Evolutionary conservation across 35 echinoderm and acorn worm species (phyloP), one percentile per base, ranked within the genome.

Genomic region (Ophioderma brevispina): DNA sequence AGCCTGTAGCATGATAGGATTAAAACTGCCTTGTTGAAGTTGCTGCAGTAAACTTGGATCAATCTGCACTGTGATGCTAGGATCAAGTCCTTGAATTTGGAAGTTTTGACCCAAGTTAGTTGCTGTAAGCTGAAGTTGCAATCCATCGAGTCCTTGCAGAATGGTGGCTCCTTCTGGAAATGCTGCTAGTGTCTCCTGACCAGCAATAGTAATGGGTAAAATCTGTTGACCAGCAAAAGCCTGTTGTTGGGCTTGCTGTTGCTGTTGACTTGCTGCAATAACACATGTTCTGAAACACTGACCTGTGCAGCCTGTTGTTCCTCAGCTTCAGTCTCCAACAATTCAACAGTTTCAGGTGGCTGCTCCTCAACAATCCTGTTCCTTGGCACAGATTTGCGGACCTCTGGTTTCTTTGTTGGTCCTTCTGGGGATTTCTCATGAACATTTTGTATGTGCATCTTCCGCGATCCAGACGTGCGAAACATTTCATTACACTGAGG

Each of bases 31-130:
- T 40, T 99, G 97, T 83, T 99, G 97, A 19, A 99, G 78, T 75
- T 99, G 97, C 81, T 95, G 94, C 32, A 99, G 88, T 11, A 99
- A 80, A 42, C 52, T 93, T 38, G 91, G 94, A 91, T 99, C 97
- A 32, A 99, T 99, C 76, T 99, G 97, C 0, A 99, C 97, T 0
- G 97, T 99, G 85, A 99, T 99, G 80, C 94, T 99, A 23, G 94
- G 80, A 89, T 95, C 94, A 33, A 99, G 19, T 31, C 97, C 91
- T 80, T 92, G 91, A 39, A 99, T 88, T 34, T 99, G 97, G 32
- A 98, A 35, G 55, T 86, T 87, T 40, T 95, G 96, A 13, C 91
- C 84, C 10, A 99, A 52, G 39, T 87, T 91, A 3, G 93, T 35
- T 14, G 94, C 88, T 15, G 88, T 99, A 15, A 99, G 76, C 87